Base-by-base conservation (phyloP, 2,888 invertebrate genomes). In the Adineta ricciae region DNA sequence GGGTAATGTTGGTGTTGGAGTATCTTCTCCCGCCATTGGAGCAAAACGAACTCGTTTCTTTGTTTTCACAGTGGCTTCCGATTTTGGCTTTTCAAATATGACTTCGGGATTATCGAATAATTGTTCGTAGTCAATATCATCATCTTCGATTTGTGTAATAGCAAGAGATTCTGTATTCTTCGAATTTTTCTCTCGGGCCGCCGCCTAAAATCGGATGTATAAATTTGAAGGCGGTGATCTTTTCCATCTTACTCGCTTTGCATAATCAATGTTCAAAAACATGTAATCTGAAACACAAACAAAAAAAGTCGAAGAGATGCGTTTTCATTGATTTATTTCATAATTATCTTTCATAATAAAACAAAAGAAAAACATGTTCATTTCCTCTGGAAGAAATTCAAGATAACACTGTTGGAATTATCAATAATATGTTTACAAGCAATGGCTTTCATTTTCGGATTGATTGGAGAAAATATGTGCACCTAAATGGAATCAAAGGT, bases 221-320 rank as follows among this genome's bases (percentile, higher is more conserved):
- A 2, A 50, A 50, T 41, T 21, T 38, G 21, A 32, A 2, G 21
- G 24, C 24, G 8, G 24, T 0, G 9, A 78, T 24, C 24, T 8
- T 41, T n/a, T 19, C 4, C 4, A 41, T 24, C 41, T n/a, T 41
- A 78, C 78, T n/a, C 38, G 78, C 41, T 78, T 78, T 9, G 78
- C 78, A 78, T 78, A 78, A 41, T 78, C 41, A n/a, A 78, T 78
- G 14, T 78, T 78, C 41, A 78, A 38, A 78, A 78, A 78, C 78
- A 78, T 78, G 24, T 78, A 41, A 78, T 41, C 78, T 64, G 32
- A 19, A 50, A 50, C 11, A 46, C 14, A 16, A 32, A 32, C 16
- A 32, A 64, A 8, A 32, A 1, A 64, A 32, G 27, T 0, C 27
- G 32, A 64, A 27, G 4, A 36, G 19, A 1, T 36, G 9, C 19